Base-by-base conservation (phyloP, 2,113 vertebrate genomes). In the Monopterus albus region DNA sequence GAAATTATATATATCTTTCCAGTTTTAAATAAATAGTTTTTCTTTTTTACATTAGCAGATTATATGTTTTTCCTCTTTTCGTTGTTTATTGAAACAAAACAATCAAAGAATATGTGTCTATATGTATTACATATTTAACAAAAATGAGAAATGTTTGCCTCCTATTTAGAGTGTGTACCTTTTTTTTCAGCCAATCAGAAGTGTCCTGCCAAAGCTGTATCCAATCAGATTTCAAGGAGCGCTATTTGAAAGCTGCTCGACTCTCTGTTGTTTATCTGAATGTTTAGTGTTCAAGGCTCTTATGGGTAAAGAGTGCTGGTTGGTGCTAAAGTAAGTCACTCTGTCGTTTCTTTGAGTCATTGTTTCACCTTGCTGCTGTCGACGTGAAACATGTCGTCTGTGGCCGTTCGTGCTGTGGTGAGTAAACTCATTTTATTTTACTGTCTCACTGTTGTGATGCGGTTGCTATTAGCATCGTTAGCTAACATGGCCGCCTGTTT, bases 231-330 rank as follows among this genome's bases (percentile, higher is more conserved):
- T 62, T 0, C 12, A 28, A 29, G 55, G 59, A 80, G 85, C 77
- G 39, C 68, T 92, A 92, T 93, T 93, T 94, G 90, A 94, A 93
- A 63, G 46, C 46, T 14, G 36, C 21, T 14, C 2, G 39, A 6
- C 2, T 8, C 7, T 11, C 7, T 20, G 28, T 29, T 60, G 13
- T 72, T 72, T 38, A 25, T 20, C 33, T 53, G 18, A 23, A 6
- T 12, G 7, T 0, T 15, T 9, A 6, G 1, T 56, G n/a, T 39
- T 1, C 8, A 8, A 20, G n/a, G 5, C 64, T 8, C 25, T 1
- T 2, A 12, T 39, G 5, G 13, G 6, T 55, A n/a, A 8, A 0
- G 8, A 7, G 5, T 56, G 2, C 0, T 0, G 7, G 14, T 8
- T 1, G 17, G 2, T 5, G 3, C 1, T 18, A 1, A 23, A 6